These are phyloP conservation scores for Neolamprologus fasciatus DNA, from an alignment of 2,113 vertebrate species.

Conservation along the genomic window DNA sequence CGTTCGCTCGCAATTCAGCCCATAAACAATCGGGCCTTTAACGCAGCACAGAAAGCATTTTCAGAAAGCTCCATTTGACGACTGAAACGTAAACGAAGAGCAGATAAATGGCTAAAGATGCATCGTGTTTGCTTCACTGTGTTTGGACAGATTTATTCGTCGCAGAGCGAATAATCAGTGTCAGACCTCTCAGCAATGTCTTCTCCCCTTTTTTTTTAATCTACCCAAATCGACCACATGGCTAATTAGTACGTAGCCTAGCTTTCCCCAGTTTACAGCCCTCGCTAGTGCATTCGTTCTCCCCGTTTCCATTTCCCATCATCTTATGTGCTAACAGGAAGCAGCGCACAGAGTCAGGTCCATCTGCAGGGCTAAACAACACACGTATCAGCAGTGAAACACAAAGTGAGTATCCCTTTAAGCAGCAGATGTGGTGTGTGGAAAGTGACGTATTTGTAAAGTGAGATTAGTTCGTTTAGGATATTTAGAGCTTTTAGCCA, in stretches of 20 bases:
- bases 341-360: background rate
- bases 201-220: background rate
- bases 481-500: background rate
- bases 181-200: background rate
- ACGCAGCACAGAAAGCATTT: background rate
- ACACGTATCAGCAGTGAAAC: background rate
- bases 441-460: background rate
- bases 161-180: background rate
- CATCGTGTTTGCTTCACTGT: background rate
- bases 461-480: background rate
- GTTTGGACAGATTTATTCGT: background rate
- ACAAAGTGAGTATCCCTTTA: constrained; percentile 47
- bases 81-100: background rate
- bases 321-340: constrained; percentile 27
- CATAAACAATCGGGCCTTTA: background rate
- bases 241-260: constrained; percentile 59
- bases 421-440: background rate
- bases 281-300: constrained; percentile 57
- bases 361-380: background rate
- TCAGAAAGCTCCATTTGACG: background rate
- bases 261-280: constrained; percentile 64
- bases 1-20: background rate
- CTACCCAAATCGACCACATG: background rate
- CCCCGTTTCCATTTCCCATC: constrained; percentile 52
- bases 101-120: background rate